Evolutionary conservation across 2,113 vertebrate genomes (phyloP), one percentile per base, ranked within the genome.

Genomic region (Balaenoptera acutorostrata): DNA sequence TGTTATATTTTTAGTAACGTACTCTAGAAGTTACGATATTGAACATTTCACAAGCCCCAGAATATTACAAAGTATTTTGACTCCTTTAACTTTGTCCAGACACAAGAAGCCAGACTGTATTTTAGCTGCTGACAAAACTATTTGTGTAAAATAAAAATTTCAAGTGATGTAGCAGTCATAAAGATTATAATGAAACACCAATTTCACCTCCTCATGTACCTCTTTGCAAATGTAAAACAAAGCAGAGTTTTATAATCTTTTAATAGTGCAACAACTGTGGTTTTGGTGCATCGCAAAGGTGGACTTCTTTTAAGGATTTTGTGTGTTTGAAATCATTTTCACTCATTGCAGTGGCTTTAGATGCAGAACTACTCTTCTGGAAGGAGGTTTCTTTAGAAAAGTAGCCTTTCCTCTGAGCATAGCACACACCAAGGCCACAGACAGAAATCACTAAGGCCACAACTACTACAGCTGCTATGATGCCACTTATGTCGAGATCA

Each of bases 301-400:
- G 27, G 94, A 90, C 89, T 92, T 98, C 98, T 98, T 98, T 98
- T 99, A 99, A 99, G 31, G 99, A 99, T 98, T 99, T 99, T 85
- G 99, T 99, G 97, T 99, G 99, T 99, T 99, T 99, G 98, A 99
- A 99, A 98, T 99, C 99, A 96, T 98, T 99, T 98, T 99, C 98
- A 96, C 72, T 98, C 0, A 93, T 64, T 39, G 98, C 91, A 57
- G 97, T 90, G 10, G 39, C 96, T 95, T 98, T 98, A 59, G 97
- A 98, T 72, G 97, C 91, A 3, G 68, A 98, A 95, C 27, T 95
- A 44, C 94, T 98, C 90, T 98, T 99, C 98, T 39, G 39, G 39
- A 39, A 39, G 39, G 39, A 39, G 39, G 39, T 39, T 39, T 39
- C 39, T 39, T 39, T 39, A 4, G 39, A 39, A 39, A 39, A 39